These are phyloP conservation scores for Amiota communis DNA, from an alignment of 2,888 invertebrate species.

Conservation along the genomic window DNA sequence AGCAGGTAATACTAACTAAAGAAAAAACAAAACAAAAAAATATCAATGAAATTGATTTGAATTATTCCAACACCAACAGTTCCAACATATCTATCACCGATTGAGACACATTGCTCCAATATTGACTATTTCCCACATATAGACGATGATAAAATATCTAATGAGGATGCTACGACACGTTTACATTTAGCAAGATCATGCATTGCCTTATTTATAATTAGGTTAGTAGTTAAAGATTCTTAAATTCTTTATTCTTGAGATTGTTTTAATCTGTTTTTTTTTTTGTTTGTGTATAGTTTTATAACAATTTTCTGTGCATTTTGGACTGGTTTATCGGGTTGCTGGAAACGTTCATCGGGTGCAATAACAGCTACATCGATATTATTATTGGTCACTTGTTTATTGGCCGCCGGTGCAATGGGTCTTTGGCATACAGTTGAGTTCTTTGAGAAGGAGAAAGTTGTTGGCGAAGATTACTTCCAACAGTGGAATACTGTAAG, in stretches of 20 bases:
- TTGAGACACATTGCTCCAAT: slow-evolving; percentile 95
- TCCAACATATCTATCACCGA: slow-evolving; percentile 90
- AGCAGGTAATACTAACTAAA: slow-evolving; percentile 75
- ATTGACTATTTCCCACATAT: slow-evolving; percentile 89
- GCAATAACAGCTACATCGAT: slow-evolving; percentile 95
- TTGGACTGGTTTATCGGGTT: slow-evolving; percentile 96
- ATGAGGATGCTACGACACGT: slow-evolving; percentile 86
- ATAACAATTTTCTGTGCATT: slow-evolving; percentile 93
- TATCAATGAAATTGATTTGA: neutral
- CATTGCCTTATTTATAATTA: slow-evolving; percentile 92
- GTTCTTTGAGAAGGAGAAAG: slow-evolving; percentile 95
- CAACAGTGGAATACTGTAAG: slow-evolving; percentile 92
- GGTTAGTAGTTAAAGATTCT: slow-evolving; percentile 48
- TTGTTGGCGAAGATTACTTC: slow-evolving; percentile 92
- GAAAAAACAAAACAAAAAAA: neutral
- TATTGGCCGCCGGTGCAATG: slow-evolving; percentile 94
- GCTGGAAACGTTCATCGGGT: slow-evolving; percentile 95
- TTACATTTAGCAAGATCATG: slow-evolving; percentile 91
- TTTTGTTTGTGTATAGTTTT: slow-evolving; percentile 77
- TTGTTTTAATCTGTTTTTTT: too few relatives aligned
- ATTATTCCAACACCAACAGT: slow-evolving; percentile 79
- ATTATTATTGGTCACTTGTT: slow-evolving; percentile 77
- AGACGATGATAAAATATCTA: slow-evolving; percentile 70
- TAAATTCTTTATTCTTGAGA: too few relatives aligned
- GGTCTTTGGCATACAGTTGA: slow-evolving; percentile 97